Evolutionary conservation across 2,797 vertebrate genomes (phyloP).

Genomic region (Coccyzus lansbergi): DNA sequence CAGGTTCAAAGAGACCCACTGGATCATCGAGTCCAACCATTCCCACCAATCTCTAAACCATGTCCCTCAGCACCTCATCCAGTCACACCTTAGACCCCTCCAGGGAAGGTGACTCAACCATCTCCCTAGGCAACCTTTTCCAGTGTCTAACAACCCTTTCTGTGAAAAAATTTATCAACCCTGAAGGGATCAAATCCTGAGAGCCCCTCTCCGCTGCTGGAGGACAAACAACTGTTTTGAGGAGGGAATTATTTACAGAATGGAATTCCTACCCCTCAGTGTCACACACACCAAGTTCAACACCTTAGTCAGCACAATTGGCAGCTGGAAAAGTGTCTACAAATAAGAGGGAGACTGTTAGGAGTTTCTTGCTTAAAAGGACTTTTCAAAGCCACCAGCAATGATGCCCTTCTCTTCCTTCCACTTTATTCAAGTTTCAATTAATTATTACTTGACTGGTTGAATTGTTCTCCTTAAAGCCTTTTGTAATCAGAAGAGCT

Average conservation of each 20-base stretch:
- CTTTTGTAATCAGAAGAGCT: neutral
- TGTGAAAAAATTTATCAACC: too few species aligned
- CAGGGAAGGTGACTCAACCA: too few species aligned
- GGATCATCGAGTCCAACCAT: too few species aligned
- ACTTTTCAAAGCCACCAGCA: neutral
- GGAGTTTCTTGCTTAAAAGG: neutral
- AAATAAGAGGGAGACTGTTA: neutral
- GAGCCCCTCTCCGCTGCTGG: neutral
- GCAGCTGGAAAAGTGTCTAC: neutral
- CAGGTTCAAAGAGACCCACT: too few species aligned
- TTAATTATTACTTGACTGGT: neutral
- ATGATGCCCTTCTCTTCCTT: neutral
- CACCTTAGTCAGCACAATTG: neutral
- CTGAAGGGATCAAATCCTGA: neutral
- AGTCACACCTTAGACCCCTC: too few species aligned
- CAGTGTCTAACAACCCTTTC: too few species aligned
- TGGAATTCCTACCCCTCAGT: neutral
- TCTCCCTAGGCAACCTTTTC: too few species aligned
- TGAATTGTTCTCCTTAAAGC: neutral
- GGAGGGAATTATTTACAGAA: neutral
- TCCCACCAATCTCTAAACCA: too few species aligned
- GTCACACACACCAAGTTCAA: neutral
- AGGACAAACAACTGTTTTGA: neutral
- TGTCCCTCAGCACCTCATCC: too few species aligned
- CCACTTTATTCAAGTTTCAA: neutral